Percentiles rank a stretch among this genome's conserved stretches.
phyloP scores from a whole-genome alignment of 2,888 invertebrate species.

The Helobdella robusta region DNA sequence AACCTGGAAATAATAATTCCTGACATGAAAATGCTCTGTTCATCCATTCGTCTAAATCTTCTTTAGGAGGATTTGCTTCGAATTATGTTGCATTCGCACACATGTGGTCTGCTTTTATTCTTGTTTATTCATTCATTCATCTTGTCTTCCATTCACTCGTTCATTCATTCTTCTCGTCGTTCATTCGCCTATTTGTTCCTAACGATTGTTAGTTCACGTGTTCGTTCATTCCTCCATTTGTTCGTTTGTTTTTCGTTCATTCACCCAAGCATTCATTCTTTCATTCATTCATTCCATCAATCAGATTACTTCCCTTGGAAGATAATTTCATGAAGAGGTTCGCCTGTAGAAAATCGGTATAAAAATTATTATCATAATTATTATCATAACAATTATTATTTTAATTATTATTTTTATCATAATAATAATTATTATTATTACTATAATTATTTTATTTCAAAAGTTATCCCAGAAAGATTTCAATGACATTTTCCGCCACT shows the following conservation, averaged over 20 bases:
- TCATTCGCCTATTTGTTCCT: no score
- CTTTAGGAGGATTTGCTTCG: no score
- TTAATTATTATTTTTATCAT: slow-evolving; percentile 5
- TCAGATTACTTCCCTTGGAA: slow-evolving; percentile 29
- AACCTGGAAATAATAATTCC: no score
- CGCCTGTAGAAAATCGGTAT: slow-evolving; percentile 24
- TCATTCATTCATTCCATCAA: background rate
- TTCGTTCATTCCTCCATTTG: background rate
- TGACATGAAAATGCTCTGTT: no score
- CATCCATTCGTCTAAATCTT: no score
- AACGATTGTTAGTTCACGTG: background rate
- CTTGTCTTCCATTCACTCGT: no score
- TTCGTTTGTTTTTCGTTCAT: background rate
- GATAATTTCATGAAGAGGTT: slow-evolving; percentile 29
- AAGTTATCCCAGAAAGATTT: slow-evolving; percentile 29
- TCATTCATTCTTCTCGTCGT: no score
- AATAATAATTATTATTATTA: background rate
- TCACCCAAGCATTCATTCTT: background rate
- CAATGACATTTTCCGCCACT: slow-evolving; percentile 30
- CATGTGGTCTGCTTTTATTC: no score
- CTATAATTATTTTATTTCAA: background rate
- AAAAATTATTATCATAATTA: background rate
- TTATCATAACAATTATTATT: background rate
- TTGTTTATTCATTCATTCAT: no score
- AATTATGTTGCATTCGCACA: no score